Evolutionary conservation across 2,797 vertebrate species (phyloP).

Genomic region (Iguana delicatissima): DNA sequence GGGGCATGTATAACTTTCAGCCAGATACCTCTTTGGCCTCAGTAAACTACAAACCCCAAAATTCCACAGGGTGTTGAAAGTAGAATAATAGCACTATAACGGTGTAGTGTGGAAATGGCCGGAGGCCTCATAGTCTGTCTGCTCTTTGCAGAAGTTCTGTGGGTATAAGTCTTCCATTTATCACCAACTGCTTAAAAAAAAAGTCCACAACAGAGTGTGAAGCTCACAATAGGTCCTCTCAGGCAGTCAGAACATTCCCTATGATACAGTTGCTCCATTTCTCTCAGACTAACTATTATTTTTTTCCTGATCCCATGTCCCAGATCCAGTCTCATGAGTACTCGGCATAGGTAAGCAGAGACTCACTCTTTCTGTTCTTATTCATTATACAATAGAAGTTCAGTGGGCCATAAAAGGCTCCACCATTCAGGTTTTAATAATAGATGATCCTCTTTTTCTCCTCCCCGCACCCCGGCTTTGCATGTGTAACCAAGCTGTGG

Average conservation of each 20-base stretch:
- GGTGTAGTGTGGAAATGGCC: too few relatives aligned
- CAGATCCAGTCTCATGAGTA: constrained; percentile 47
- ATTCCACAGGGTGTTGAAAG: too few relatives aligned
- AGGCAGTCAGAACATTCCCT: constrained; percentile 2
- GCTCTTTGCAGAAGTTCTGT: accelerated
- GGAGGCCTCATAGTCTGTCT: neutral
- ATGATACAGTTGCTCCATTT: constrained; percentile 30
- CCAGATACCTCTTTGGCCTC: too few relatives aligned
- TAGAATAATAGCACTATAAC: too few relatives aligned
- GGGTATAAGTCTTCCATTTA: constrained; percentile 15
- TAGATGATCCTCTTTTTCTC: constrained; percentile 69
- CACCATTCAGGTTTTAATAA: constrained; percentile 76
- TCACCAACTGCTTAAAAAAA: neutral
- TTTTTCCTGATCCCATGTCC: constrained; percentile 31
- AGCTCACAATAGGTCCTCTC: constrained; percentile 21
- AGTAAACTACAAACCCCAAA: too few relatives aligned
- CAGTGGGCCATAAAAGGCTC: constrained; percentile 75
- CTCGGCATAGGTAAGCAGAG: constrained; percentile 66
- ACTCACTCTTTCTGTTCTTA: constrained; percentile 73
- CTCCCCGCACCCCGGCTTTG: constrained; percentile 55
- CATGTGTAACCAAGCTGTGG: constrained; percentile 27
- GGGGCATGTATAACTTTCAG: too few relatives aligned
- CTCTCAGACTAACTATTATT: neutral
- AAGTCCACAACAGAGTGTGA: constrained; percentile 20
- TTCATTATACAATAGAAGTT: constrained; percentile 70